These are phyloP conservation scores for Elanus axillaris DNA, from an alignment of 2,113 vertebrate genomes.

Conservation along the genomic window DNA sequence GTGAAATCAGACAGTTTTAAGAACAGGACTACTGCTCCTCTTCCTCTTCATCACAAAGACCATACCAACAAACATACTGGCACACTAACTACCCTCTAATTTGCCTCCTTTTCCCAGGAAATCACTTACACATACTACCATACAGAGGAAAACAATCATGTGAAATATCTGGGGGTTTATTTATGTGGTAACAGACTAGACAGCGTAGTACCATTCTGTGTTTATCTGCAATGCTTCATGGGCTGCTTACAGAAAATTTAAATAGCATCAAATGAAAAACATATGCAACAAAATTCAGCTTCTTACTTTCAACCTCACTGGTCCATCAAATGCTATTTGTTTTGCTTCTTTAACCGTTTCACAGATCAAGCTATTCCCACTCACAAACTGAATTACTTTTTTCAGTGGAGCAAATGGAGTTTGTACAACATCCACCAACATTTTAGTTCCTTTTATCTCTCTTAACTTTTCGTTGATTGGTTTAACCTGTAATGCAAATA, in stretches of 20 bases:
- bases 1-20: background rate
- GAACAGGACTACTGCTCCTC: background rate
- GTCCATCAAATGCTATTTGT: constrained; percentile 80
- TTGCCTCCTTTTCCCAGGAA: background rate
- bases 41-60: background rate
- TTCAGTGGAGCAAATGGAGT: constrained; percentile 75
- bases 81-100: background rate
- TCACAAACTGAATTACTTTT: constrained; percentile 91
- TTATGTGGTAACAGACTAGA: background rate
- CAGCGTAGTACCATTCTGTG: background rate
- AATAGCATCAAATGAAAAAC: background rate
- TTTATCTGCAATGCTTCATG: background rate
- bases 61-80: background rate
- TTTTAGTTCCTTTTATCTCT: constrained; percentile 83
- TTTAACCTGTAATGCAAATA: constrained; percentile 74
- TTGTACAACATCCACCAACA: constrained; percentile 90
- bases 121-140: background rate
- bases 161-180: background rate
- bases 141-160: background rate
- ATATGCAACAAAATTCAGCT: background rate
- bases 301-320: constrained; percentile 84
- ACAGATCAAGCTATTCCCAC: constrained; percentile 88
- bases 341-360: constrained; percentile 88
- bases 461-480: constrained; percentile 89
- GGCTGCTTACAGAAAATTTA: background rate